These are phyloP conservation scores for Meloidogyne chitwoodi DNA, from an alignment of 1,140 invertebrate species.

Conservation along the genomic window DNA sequence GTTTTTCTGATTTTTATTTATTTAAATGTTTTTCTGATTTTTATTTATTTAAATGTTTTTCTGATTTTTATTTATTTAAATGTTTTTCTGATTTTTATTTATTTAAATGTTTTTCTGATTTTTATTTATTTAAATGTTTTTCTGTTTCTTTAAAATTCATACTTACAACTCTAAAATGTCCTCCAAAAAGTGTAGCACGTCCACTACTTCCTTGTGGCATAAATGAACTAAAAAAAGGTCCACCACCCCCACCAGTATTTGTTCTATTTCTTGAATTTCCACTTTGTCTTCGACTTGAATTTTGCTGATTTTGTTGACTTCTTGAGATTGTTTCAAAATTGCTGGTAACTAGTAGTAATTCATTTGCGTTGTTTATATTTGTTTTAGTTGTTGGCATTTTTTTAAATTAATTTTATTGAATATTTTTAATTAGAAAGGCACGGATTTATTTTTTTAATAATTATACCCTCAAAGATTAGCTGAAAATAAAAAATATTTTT, in stretches of 20 bases:
- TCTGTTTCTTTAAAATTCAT: not conserved
- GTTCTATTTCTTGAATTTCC: conserved; percentile 6
- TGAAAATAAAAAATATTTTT: no score
- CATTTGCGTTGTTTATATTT: not conserved
- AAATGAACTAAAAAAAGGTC: not conserved
- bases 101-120: not conserved
- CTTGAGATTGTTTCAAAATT: not conserved
- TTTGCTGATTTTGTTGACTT: not conserved
- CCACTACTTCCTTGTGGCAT: conserved; percentile 7
- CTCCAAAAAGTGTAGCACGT: conserved; percentile 6
- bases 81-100: not conserved
- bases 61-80: no score
- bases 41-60: no score
- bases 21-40: no score
- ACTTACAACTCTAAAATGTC: conserved; percentile 7
- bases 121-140: not conserved
- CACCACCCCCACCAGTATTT: not conserved
- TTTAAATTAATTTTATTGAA: not conserved
- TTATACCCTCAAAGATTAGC: no score
- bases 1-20: no score
- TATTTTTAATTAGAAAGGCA: no score
- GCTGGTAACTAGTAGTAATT: not conserved
- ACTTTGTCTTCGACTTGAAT: conserved; percentile 2
- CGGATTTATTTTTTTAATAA: no score
- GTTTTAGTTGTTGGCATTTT: not conserved